phyloP scores from a whole-genome alignment of 2,113 vertebrate species.

The Neolamprologus hecqui region DNA sequence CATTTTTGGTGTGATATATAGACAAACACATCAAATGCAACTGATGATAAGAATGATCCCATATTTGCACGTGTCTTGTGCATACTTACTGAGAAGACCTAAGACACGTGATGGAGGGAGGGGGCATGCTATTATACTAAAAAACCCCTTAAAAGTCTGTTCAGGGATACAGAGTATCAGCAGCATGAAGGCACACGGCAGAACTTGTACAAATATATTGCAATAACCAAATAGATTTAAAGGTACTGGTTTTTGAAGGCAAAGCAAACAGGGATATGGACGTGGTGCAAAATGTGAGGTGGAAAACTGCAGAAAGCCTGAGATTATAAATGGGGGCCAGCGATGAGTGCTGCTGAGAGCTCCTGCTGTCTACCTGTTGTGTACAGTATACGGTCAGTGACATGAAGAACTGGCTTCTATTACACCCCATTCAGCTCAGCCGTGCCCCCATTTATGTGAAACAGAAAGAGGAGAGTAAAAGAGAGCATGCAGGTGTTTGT shows the following conservation, averaged over 20 bases:
- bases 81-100: neutral
- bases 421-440: neutral
- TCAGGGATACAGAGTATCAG: neutral
- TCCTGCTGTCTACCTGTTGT: neutral
- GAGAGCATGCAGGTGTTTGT: conserved; percentile 11
- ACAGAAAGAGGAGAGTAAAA: neutral
- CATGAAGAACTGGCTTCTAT: conserved; percentile 5
- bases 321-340: neutral
- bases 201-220: neutral
- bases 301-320: neutral
- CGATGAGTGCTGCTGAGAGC: neutral
- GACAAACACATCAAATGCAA: neutral
- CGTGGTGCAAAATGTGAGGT: neutral
- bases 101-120: accelerated
- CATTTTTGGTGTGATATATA: neutral
- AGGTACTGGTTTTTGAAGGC: neutral
- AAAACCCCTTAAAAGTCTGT: neutral
- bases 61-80: accelerated
- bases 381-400: conserved; percentile 7
- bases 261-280: neutral
- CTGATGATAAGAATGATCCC: neutral
- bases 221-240: neutral
- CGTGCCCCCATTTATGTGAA: neutral
- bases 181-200: neutral
- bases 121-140: neutral